A percentile compares a stretch with the other conserved stretches of the same genome.
Evolutionary conservation across 2,797 vertebrate genomes (phyloP).

Genomic region (Semaprochilodus insignis): DNA sequence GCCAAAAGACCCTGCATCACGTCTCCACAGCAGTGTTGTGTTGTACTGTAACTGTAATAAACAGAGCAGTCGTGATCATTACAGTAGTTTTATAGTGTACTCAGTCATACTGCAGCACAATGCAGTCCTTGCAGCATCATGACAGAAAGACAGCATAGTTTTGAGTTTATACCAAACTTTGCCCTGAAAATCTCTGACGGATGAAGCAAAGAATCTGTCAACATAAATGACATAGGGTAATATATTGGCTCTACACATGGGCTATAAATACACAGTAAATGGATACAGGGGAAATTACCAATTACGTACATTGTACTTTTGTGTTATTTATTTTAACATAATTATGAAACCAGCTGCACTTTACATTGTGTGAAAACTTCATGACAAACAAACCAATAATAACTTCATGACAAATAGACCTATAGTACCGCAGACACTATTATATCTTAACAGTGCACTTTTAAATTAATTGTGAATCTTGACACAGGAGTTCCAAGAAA

Average conservation of each 20-base stretch:
- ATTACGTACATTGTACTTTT: background rate
- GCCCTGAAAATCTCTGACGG: background rate
- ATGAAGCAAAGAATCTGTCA: background rate
- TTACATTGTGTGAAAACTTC: background rate
- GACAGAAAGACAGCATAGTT: conserved; percentile 9
- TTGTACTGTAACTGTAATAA: conserved; percentile 11
- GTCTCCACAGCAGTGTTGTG: background rate
- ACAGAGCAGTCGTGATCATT: background rate
- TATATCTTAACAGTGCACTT: too few species aligned
- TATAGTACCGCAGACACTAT: background rate
- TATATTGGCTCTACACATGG: background rate
- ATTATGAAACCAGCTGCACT: background rate
- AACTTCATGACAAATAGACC: background rate
- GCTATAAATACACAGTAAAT: background rate
- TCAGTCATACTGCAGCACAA: background rate
- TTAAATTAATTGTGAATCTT: too few species aligned
- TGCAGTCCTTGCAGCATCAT: background rate
- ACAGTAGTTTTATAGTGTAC: background rate
- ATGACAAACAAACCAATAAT: background rate
- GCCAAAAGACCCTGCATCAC: background rate
- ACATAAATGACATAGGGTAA: background rate
- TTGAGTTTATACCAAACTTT: conserved; percentile 9
- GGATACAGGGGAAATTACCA: background rate
- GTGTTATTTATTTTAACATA: background rate
- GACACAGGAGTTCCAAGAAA: too few species aligned